These are phyloP conservation scores for Megaustenia siamemsis DNA, from an alignment of 2,888 invertebrate species.

Conservation along the genomic window DNA sequence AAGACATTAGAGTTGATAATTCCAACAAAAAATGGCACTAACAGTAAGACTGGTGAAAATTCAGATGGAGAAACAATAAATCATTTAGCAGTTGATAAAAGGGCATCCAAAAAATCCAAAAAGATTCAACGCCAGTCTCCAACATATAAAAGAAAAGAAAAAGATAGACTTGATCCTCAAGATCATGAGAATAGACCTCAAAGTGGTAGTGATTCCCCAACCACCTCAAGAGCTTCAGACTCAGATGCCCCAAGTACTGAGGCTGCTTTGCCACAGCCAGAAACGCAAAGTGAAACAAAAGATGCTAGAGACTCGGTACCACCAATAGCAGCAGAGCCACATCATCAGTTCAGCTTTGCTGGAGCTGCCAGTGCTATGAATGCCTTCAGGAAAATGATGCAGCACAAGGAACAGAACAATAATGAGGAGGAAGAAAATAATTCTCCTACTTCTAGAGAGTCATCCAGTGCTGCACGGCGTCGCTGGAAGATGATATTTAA, in stretches of 20 bases:
- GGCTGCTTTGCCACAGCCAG: constrained; percentile 2
- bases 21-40: constrained; percentile 38
- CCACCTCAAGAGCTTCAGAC: constrained; percentile 42
- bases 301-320: not conserved
- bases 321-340: not conserved
- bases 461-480: constrained; percentile 50
- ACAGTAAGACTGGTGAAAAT: constrained; percentile 22
- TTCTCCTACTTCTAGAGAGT: not conserved
- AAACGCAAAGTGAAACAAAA: not conserved
- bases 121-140: constrained; percentile 12
- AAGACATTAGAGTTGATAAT: constrained; percentile 50
- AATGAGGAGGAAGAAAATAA: constrained; percentile 41
- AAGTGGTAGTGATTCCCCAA: constrained; percentile 48
- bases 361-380: constrained; percentile 55
- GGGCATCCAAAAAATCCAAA: not conserved
- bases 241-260: constrained; percentile 44
- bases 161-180: not conserved
- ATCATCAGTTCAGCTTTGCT: not conserved
- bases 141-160: constrained; percentile 9
- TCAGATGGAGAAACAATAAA: not conserved
- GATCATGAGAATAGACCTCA: constrained; percentile 3
- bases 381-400: constrained; percentile 49
- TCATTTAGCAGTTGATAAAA: not conserved
- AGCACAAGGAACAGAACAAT: constrained; percentile 47
- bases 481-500: constrained; percentile 73